These are phyloP conservation scores for Anhinga anhinga DNA, from an alignment of 2,113 vertebrate genomes.

Conservation along the genomic window DNA sequence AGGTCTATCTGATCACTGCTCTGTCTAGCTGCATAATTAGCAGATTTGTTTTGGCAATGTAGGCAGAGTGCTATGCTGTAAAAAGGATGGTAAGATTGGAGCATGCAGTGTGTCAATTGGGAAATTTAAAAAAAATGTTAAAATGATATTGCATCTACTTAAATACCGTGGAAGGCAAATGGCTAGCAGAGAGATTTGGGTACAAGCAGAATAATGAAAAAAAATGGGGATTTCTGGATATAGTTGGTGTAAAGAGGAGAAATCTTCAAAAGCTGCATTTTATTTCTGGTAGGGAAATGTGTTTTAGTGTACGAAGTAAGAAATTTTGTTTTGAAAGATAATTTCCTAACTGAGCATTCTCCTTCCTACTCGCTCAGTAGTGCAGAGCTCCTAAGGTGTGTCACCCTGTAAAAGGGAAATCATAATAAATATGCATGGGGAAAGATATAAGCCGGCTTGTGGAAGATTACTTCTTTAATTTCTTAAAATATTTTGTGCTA, in stretches of 20 bases:
- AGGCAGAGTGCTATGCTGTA: neutral
- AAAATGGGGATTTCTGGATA: neutral
- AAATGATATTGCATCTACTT: neutral
- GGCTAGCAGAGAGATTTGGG: neutral
- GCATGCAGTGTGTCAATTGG: neutral
- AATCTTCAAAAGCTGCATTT: neutral
- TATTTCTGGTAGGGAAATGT: neutral
- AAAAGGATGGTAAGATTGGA: neutral
- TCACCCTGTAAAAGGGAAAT: neutral
- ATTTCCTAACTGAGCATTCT: neutral
- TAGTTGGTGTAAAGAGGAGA: neutral
- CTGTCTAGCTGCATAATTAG: neutral
- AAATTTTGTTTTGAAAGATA: neutral
- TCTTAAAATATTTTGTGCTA: neutral
- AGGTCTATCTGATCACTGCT: neutral
- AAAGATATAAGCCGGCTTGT: neutral
- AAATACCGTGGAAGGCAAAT: neutral
- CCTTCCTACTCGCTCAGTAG: neutral
- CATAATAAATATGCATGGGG: neutral
- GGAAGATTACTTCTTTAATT: neutral
- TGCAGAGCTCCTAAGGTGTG: neutral
- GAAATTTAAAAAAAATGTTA: neutral
- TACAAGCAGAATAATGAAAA: neutral
- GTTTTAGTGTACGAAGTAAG: neutral
- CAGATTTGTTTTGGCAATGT: conserved; percentile 17